These are phyloP conservation scores for Dromococcyx pavoninus DNA, from an alignment of 2,797 vertebrate species.

Conservation along the genomic window DNA sequence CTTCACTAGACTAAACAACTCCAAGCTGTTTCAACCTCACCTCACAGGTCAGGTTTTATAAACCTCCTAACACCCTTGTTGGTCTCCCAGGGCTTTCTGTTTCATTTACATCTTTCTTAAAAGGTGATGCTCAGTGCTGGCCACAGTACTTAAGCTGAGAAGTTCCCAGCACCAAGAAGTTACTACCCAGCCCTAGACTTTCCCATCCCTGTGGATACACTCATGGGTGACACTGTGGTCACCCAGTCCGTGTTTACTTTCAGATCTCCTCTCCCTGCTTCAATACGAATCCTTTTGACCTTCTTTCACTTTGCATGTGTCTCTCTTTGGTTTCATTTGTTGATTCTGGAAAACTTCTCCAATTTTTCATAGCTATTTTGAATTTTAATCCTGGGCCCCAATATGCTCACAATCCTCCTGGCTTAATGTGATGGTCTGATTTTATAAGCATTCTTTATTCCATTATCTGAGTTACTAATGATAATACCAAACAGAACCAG, in stretches of 20 bases:
- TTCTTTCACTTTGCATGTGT: background rate
- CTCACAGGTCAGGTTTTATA: conserved; percentile 1
- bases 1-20: conserved; percentile 15
- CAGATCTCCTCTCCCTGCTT: background rate
- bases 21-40: background rate
- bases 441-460: conserved; percentile 44
- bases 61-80: background rate
- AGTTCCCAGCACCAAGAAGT: background rate
- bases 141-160: background rate
- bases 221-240: background rate
- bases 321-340: conserved; percentile 41
- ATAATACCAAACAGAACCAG: conserved; percentile 51
- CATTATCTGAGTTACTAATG: conserved; percentile 16
- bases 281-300: background rate
- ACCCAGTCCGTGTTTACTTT: background rate
- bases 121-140: background rate
- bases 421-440: background rate
- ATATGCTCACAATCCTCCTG: conserved; percentile 34
- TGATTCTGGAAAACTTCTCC: conserved; percentile 42
- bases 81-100: background rate
- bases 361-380: conserved; percentile 22
- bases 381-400: conserved; percentile 49
- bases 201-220: accelerated
- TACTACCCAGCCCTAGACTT: background rate
- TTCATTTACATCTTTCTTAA: background rate